Percentiles rank a stretch among this genome's conserved stretches.
These are phyloP conservation scores for Gymnocephalus cernua DNA, from an alignment of 2,113 vertebrate genomes.

Conservation along the genomic window DNA sequence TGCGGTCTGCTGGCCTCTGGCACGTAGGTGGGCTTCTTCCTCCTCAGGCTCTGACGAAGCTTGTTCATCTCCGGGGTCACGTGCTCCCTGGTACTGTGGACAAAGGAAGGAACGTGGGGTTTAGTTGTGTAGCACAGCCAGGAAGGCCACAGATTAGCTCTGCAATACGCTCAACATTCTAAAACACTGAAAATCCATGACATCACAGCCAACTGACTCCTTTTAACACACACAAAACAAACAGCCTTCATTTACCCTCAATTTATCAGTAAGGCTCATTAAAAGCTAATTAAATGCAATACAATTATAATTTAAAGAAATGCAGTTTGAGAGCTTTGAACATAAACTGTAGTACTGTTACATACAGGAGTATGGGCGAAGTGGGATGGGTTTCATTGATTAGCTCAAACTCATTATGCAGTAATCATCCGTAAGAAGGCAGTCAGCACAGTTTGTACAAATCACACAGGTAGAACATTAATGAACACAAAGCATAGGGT, in stretches of 20 bases:
- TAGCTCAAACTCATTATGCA: constrained; percentile 43
- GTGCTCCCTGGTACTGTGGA: constrained; percentile 82
- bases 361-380: constrained; percentile 22
- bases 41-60: constrained; percentile 92
- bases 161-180: background rate
- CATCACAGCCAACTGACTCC: background rate
- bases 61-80: constrained; percentile 94
- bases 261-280: background rate
- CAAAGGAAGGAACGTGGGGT: background rate
- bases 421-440: constrained; percentile 51
- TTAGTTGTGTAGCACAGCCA: background rate
- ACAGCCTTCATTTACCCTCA: background rate
- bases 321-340: constrained; percentile 6
- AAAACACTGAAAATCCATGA: background rate
- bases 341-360: background rate
- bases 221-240: background rate
- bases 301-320: constrained; percentile 34
- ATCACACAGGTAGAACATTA: constrained; percentile 51
- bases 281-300: constrained; percentile 12
- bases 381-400: constrained; percentile 56
- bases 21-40: constrained; percentile 92
- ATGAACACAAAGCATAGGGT: constrained; percentile 40
- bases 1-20: constrained; percentile 93
- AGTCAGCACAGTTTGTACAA: constrained; percentile 17
- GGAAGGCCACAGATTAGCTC: too few relatives aligned